phyloP scores from a whole-genome alignment of 2,113 vertebrate species.

The Tachuris rubrigastra region DNA sequence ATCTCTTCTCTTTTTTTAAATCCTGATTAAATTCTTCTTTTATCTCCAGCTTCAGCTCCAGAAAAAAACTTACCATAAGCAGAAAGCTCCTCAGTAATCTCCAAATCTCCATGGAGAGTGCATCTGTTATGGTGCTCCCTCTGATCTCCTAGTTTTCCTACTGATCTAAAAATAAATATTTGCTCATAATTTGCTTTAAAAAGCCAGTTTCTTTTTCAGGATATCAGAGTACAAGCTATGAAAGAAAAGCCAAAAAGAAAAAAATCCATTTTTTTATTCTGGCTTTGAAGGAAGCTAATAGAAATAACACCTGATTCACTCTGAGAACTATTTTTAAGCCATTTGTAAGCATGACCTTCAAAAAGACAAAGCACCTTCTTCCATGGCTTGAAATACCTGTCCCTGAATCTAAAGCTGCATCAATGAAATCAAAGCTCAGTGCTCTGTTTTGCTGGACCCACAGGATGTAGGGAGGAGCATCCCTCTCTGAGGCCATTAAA shows the following conservation, averaged over 20 bases:
- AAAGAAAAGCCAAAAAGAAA: not conserved
- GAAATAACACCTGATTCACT: not conserved
- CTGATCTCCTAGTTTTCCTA: constrained; percentile 4
- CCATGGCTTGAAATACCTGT: not conserved
- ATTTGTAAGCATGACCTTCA: not conserved
- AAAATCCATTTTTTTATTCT: not conserved
- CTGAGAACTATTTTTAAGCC: not conserved
- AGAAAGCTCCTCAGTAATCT: constrained; percentile 31
- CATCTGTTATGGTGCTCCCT: not conserved
- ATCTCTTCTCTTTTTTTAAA: not conserved
- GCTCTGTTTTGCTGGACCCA: not conserved
- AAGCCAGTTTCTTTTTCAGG: not conserved
- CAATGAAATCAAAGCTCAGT: not conserved
- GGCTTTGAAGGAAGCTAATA: not conserved
- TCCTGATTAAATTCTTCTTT: not conserved
- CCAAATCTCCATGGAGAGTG: constrained; percentile 14
- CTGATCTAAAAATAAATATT: constrained; percentile 25
- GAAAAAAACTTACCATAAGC: constrained; percentile 3
- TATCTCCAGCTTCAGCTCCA: not conserved
- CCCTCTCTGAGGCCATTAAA: not conserved
- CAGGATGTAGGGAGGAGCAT: not conserved
- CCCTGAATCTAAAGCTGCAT: not conserved
- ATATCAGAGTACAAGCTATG: not conserved
- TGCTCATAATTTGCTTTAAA: not conserved
- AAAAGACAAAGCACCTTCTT: not conserved